Evolutionary conservation across 1,140 invertebrate species (phyloP).

Genomic region (Popillia japonica): DNA sequence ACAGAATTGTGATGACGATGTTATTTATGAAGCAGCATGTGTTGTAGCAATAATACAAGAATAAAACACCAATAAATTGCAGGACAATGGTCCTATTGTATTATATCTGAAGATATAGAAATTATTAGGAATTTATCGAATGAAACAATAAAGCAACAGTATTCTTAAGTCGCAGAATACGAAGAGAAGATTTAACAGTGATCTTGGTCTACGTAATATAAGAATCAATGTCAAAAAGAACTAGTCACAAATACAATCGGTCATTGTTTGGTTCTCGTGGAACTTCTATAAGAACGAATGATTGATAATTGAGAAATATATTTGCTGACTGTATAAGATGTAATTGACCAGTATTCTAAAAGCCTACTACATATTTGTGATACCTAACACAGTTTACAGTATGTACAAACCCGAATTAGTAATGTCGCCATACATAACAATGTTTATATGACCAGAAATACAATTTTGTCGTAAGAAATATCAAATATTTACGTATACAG

Average conservation of each 20-base stretch:
- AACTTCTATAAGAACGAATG: neutral
- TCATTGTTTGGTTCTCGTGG: neutral
- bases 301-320: neutral
- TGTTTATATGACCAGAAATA: too few relatives aligned
- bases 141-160: constrained; percentile 2
- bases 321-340: neutral
- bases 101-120: neutral
- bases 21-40: neutral
- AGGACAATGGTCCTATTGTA: constrained; percentile 10
- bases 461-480: too few relatives aligned
- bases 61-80: neutral
- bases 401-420: neutral
- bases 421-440: neutral
- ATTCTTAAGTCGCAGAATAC: neutral
- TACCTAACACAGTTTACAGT: neutral
- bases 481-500: too few relatives aligned
- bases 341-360: neutral
- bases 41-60: neutral
- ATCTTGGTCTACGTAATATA: neutral
- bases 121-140: neutral
- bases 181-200: constrained; percentile 1
- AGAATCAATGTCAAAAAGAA: constrained; percentile 9
- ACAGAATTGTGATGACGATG: neutral
- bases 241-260: too few relatives aligned
- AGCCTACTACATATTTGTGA: neutral